Conservation (phyloP, 2,797 vertebrate species). For the Carapus acus region DNA sequence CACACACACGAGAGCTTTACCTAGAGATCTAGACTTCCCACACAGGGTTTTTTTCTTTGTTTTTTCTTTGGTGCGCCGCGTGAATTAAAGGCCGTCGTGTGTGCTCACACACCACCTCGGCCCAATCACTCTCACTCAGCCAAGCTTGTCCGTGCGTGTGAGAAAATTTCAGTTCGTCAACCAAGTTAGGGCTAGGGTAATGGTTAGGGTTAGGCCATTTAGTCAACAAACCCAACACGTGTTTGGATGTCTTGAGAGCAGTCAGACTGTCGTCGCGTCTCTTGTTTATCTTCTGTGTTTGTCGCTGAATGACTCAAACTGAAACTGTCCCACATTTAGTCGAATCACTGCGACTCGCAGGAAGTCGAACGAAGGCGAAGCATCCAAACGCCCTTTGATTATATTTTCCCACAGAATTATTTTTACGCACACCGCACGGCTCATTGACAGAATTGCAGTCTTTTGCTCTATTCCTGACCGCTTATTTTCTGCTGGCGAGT, state of each 20-base stretch:
- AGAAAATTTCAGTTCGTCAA: too few relatives aligned
- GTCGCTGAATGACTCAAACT: too few relatives aligned
- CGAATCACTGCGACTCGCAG: conserved; percentile 38
- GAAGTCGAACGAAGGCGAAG: conserved; percentile 31
- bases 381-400: conserved; percentile 44
- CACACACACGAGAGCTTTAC: too few relatives aligned
- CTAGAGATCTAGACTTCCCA: conserved; percentile 49
- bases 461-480: conserved; percentile 51
- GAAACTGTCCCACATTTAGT: conserved; percentile 8
- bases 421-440: conserved; percentile 55
- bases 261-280: too few relatives aligned
- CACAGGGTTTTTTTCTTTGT: conserved; percentile 25
- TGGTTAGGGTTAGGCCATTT: too few relatives aligned
- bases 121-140: conserved; percentile 16
- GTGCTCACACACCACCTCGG: conserved; percentile 22
- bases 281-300: too few relatives aligned
- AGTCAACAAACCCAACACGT: too few relatives aligned
- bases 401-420: conserved; percentile 59
- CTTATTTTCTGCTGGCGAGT: conserved; percentile 50
- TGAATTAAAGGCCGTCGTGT: conserved; percentile 40
- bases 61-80: conserved; percentile 13
- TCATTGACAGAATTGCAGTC: conserved; percentile 61
- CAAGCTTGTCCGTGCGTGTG: too few relatives aligned
- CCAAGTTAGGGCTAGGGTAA: too few relatives aligned
- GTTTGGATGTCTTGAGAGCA: too few relatives aligned